These are phyloP conservation scores for Graptemys geographica DNA, from an alignment of 2,797 vertebrate species.

Conservation along the genomic window DNA sequence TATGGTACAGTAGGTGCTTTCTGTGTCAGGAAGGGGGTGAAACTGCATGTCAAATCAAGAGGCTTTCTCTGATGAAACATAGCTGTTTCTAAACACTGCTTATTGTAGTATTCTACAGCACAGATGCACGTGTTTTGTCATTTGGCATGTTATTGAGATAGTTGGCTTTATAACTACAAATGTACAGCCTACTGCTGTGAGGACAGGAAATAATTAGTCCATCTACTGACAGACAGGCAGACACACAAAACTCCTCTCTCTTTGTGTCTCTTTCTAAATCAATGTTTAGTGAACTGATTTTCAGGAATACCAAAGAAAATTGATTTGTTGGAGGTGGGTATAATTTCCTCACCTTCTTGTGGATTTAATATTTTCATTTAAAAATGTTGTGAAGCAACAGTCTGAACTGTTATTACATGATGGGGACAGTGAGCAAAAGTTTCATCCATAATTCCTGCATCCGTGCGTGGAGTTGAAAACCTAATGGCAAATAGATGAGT, in stretches of 20 bases:
- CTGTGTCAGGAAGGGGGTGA: constrained; percentile 55
- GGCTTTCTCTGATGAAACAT: constrained; percentile 63
- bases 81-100: constrained; percentile 61
- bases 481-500: constrained; percentile 4
- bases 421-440: constrained; percentile 44
- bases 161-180: constrained; percentile 45
- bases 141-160: constrained; percentile 61
- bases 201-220: constrained; percentile 52
- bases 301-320: not conserved
- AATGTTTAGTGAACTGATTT: not conserved
- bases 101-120: constrained; percentile 57
- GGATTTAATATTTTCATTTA: constrained; percentile 44
- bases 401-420: constrained; percentile 45
- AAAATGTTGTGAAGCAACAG: constrained; percentile 18
- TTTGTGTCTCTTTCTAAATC: not conserved
- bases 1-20: constrained; percentile 61
- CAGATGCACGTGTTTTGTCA: constrained; percentile 63
- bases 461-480: constrained; percentile 8
- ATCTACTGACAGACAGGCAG: constrained; percentile 23
- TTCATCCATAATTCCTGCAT: constrained; percentile 55
- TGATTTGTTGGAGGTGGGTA: constrained; percentile 13
- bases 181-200: constrained; percentile 30
- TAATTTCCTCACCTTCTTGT: constrained; percentile 46
- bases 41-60: constrained; percentile 71
- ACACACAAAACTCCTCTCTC: not conserved